Evolutionary conservation across 2,888 invertebrate genomes (phyloP).

Genomic region (Lepas anatifera): DNA sequence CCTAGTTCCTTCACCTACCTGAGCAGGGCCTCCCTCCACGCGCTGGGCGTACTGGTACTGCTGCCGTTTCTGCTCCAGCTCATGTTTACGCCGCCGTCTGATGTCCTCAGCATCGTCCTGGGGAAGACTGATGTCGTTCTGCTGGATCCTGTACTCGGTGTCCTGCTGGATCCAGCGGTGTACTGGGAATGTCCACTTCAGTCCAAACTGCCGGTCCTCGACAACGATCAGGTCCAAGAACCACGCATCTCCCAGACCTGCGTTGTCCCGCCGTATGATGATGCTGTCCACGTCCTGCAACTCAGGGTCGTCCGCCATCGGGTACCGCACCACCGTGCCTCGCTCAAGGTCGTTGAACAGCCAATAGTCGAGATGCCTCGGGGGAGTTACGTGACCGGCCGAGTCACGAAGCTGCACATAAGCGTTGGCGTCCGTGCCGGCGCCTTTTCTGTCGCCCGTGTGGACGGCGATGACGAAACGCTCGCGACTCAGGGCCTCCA

Average conservation of each 20-base stretch:
- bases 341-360: neutral
- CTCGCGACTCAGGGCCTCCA: neutral
- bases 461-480: neutral
- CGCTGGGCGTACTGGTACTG: neutral
- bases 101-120: conserved; percentile 29
- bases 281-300: conserved; percentile 24
- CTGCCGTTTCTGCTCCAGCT: neutral
- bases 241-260: conserved; percentile 33
- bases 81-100: neutral
- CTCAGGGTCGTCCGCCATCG: conserved; percentile 3
- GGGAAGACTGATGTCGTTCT: conserved; percentile 34
- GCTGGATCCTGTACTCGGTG: conserved; percentile 30
- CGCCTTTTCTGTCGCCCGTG: neutral
- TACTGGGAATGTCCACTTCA: conserved; percentile 30
- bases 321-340: neutral
- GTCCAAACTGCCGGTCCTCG: conserved; percentile 18
- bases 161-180: conserved; percentile 34
- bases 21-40: neutral
- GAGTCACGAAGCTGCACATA: neutral
- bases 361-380: neutral
- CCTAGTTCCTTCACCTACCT: no score
- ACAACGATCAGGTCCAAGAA: conserved; percentile 28
- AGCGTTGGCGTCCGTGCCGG: conserved; percentile 2
- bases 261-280: conserved; percentile 34
- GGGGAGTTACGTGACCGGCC: neutral